These are phyloP conservation scores for Cathartes aura DNA, from an alignment of 2,113 vertebrate species.

Conservation along the genomic window DNA sequence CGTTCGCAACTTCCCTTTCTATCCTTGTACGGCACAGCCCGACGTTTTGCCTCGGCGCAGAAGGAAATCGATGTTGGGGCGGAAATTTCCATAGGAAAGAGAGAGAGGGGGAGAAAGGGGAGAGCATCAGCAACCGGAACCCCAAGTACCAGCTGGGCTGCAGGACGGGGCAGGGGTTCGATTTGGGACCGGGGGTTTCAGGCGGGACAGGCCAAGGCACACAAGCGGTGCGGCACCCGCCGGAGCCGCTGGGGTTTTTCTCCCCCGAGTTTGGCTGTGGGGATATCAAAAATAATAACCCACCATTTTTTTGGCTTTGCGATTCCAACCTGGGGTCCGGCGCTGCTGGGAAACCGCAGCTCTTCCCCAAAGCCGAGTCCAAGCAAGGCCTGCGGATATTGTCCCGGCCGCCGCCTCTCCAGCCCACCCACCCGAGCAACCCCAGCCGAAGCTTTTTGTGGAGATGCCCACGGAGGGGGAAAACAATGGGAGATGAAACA, in stretches of 20 bases:
- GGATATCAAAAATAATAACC: not conserved
- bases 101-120: too few relatives aligned
- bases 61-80: not conserved
- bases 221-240: rapidly evolving
- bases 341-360: not conserved
- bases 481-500: not conserved
- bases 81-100: not conserved
- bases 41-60: rapidly evolving
- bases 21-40: rapidly evolving
- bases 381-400: not conserved
- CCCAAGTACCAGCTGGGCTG: not conserved
- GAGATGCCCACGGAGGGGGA: rapidly evolving
- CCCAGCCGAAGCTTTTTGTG: not conserved
- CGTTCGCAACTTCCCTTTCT: not conserved
- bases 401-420: rapidly evolving
- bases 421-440: not conserved
- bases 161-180: rapidly evolving
- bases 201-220: not conserved
- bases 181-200: rapidly evolving
- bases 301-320: not conserved
- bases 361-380: not conserved
- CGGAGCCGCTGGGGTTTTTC: rapidly evolving
- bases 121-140: not conserved
- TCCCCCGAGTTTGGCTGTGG: too few relatives aligned
- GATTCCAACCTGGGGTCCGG: not conserved